Conservation (phyloP, 2,797 vertebrate species). For the Buceros bicornis region DNA sequence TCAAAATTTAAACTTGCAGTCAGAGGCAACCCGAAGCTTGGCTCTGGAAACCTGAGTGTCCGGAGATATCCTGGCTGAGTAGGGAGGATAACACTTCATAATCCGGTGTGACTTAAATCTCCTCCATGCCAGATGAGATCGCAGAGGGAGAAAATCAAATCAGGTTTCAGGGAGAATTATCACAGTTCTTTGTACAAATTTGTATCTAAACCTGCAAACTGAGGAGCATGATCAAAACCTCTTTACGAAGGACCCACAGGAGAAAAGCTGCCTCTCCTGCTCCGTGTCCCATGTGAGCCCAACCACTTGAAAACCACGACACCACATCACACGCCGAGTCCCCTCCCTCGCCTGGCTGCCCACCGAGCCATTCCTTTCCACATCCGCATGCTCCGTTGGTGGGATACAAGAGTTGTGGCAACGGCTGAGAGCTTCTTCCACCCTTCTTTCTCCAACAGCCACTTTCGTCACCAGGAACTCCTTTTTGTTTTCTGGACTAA, state of each 20-base stretch:
- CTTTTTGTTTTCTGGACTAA: neutral
- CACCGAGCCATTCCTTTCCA: neutral
- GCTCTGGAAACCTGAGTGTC: neutral
- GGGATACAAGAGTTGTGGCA: neutral
- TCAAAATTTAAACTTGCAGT: neutral
- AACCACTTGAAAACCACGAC: neutral
- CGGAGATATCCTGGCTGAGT: neutral
- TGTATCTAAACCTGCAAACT: constrained; percentile 29
- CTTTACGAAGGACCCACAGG: neutral
- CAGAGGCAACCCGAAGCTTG: constrained; percentile 1
- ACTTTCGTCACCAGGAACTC: neutral
- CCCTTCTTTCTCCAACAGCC: neutral
- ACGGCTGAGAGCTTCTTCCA: neutral
- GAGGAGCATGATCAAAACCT: neutral
- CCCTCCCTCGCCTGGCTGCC: neutral
- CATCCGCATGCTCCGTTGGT: fast-evolving
- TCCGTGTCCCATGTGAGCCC: fast-evolving
- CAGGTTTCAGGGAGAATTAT: constrained; percentile 50
- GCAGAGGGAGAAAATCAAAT: constrained; percentile 21
- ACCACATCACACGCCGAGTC: fast-evolving
- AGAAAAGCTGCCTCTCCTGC: neutral
- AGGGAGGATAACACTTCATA: constrained; percentile 33
- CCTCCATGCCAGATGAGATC: constrained; percentile 34
- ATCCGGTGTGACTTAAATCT: constrained; percentile 39
- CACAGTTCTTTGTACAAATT: constrained; percentile 41